Evolutionary conservation across 1,140 invertebrate genomes (phyloP), one percentile per base, ranked within the genome.

Genomic region (Aphelenchoides besseyi): DNA sequence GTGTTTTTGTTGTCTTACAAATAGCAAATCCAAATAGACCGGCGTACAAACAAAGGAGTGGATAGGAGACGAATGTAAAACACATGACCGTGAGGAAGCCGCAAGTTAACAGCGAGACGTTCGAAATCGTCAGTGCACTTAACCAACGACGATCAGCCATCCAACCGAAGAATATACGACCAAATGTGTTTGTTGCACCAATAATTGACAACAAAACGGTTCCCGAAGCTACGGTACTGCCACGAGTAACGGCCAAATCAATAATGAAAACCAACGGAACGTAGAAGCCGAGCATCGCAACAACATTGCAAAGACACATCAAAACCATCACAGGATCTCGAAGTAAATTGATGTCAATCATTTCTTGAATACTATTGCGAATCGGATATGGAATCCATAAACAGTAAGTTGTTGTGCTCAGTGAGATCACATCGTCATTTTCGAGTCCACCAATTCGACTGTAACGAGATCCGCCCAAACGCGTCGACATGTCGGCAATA

Each of bases 241-340:
- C 76, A 18, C 82, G 70, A 5, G 71, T 72, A 12, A 71, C 67
- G 36, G 85, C 83, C 35, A 84, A 69, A 64, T 82, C 89, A 78
- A 87, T 88, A 1, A 95, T 85, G 79, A 92, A 97, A 84, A 92
- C 89, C 81, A 95, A 96, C 0, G 95, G 95, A 12, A 95, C 92
- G 84, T 95, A 97, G 86, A 97, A 95, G 67, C 95, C 95, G 87
- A 95, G 89, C 91, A 97, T 92, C 0, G 93, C 95, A 28, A 97
- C 88, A 73, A 93, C 88, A 85, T 97, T 98, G 69, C 93, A 95
- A 12, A 97, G 88, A 68, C 92, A 93, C 75, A 97, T 92, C 3
- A 95, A 86, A 85, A 95, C 89, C 85, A 97, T 96, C 30, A 93
- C 90, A 0, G 93, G 92, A 86, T 96, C 90, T 72, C 90, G 92